phyloP scores from a whole-genome alignment of 1,140 invertebrate species.

The Pseudachorutes palmiensis region DNA sequence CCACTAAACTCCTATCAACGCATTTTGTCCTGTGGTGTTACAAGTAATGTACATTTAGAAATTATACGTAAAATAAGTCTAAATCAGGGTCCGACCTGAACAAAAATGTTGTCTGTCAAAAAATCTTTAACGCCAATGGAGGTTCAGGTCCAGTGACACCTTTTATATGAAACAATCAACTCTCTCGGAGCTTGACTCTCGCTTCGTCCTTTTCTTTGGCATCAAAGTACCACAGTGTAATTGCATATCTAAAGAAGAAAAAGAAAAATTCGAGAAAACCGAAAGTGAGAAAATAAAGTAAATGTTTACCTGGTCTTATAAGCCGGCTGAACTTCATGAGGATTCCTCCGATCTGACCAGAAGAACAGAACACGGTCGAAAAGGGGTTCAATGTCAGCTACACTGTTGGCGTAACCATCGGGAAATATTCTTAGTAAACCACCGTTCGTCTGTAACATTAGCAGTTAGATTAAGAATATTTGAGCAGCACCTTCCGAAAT shows the following conservation, averaged over 20 bases:
- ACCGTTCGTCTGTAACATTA: conserved; percentile 54
- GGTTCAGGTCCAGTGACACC: too few species aligned
- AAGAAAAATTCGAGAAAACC: too few species aligned
- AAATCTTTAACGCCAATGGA: too few species aligned
- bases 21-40: too few species aligned
- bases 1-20: too few species aligned
- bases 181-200: conserved; percentile 39
- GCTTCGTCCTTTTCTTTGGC: conserved; percentile 71
- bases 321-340: conserved; percentile 91
- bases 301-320: conserved; percentile 61
- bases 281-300: too few species aligned
- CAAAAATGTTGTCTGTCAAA: too few species aligned
- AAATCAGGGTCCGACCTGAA: too few species aligned
- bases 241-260: conserved; percentile 63
- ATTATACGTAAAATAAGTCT: too few species aligned
- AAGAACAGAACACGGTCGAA: conserved; percentile 93
- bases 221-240: conserved; percentile 94
- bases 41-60: too few species aligned
- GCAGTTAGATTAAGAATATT: neutral
- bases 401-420: conserved; percentile 64
- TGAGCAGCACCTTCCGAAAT: neutral
- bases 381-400: conserved; percentile 84
- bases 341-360: conserved; percentile 93
- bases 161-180: too few species aligned
- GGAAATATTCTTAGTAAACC: conserved; percentile 79